Conservation (phyloP, 2,113 vertebrate species). For the Oxyura jamaicensis region DNA sequence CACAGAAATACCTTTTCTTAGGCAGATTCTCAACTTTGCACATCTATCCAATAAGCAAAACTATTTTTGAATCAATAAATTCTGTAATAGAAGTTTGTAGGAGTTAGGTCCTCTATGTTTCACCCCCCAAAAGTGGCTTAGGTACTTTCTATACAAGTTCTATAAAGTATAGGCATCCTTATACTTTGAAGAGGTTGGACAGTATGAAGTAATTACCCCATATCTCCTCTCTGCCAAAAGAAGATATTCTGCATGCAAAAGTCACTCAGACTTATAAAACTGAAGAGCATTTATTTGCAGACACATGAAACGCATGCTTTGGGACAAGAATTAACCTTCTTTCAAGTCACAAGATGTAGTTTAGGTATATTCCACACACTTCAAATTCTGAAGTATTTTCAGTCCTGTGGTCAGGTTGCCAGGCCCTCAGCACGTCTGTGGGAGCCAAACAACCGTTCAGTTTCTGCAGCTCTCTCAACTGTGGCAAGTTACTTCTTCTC, state of each 20-base stretch:
- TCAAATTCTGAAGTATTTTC: background rate
- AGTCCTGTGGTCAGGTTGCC: background rate
- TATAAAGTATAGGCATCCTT: background rate
- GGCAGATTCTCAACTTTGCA: background rate
- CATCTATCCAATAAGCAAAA: background rate
- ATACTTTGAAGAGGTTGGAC: background rate
- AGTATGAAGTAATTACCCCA: rapidly evolving
- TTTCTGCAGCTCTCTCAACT: background rate
- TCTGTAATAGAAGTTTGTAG: background rate
- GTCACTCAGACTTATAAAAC: background rate
- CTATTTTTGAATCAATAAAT: background rate
- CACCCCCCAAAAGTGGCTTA: background rate
- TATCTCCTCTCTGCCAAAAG: background rate
- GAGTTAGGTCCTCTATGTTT: background rate
- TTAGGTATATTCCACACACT: background rate
- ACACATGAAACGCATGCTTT: background rate
- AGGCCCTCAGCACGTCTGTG: background rate
- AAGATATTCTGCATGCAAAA: background rate
- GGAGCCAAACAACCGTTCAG: background rate
- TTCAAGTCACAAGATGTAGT: background rate
- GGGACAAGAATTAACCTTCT: background rate
- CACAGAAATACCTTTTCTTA: background rate
- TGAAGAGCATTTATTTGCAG: background rate
- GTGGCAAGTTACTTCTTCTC: background rate
- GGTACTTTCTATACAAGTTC: background rate